Conservation (phyloP, 1,140 invertebrate species). For the Galendromus occidentalis region DNA sequence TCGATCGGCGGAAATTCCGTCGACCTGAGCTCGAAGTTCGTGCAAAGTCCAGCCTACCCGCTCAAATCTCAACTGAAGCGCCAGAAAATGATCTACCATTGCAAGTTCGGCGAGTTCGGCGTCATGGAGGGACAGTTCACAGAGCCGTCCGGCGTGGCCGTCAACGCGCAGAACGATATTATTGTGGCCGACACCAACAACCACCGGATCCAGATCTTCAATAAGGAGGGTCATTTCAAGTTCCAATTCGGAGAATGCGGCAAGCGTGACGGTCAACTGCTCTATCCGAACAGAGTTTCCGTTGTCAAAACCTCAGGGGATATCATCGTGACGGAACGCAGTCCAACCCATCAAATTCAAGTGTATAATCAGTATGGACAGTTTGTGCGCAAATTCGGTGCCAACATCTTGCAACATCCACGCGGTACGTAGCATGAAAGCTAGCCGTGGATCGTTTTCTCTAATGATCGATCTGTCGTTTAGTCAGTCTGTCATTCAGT, state of each 20-base stretch:
- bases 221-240: constrained; percentile 95
- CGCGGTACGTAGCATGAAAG: constrained; percentile 39
- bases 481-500: too few relatives aligned
- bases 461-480: too few relatives aligned
- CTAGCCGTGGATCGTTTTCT: too few relatives aligned
- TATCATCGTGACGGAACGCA: constrained; percentile 94
- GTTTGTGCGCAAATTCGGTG: constrained; percentile 94
- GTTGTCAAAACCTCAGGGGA: constrained; percentile 91
- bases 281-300: constrained; percentile 94
- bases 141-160: constrained; percentile 36
- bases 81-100: constrained; percentile 36
- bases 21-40: constrained; percentile 36
- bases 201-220: constrained; percentile 39
- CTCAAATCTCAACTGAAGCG: constrained; percentile 17
- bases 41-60: neutral
- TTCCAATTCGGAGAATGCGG: constrained; percentile 98
- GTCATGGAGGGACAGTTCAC: constrained; percentile 35
- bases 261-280: constrained; percentile 72
- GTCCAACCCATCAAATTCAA: constrained; percentile 86
- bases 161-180: constrained; percentile 34
- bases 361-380: constrained; percentile 99
- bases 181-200: constrained; percentile 30
- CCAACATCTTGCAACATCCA: constrained; percentile 93
- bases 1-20: constrained; percentile 25
- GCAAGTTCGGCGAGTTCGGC: constrained; percentile 38